Base-by-base conservation (phyloP, 2,888 invertebrate species). In the Sarcophaga carnaria region DNA sequence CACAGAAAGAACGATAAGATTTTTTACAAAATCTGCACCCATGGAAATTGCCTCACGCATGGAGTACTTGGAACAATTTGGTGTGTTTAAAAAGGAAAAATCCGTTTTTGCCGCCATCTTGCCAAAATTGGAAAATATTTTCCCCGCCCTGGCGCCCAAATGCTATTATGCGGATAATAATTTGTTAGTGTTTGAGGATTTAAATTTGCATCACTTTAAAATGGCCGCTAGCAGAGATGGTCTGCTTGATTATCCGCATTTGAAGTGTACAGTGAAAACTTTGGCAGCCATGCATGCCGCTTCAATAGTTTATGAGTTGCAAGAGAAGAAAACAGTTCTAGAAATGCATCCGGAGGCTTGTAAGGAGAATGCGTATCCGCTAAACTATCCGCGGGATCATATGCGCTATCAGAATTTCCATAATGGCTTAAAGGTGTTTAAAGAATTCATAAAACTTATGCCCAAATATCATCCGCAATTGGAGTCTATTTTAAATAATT, bases 21-120 rank as follows among this genome's bases (percentile, higher is more conserved):
- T 95, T 84, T 96, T 96, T 89, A 92, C 95, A 0, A 96, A 96
- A 91, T 93, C 94, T 12, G 92, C 95, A 79, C 96, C 96, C 0
- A 92, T 92, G 78, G 94, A 94, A 17, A 93, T 95, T 69, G 90
- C 92, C 17, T 89, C 92, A 0, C 94, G 94, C 89, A 94, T 94
- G 88, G 94, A 93, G 14, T 94, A 94, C 87, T 88, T 95, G 0
- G 91, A 93, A 63, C 91, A 93, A 45, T 93, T 94, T 80, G 94
- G 94, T 0, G 94, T 94, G 0, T 94, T 94, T 86, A 90, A 92
- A 49, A 94, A 95, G 66, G 95, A 95, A 90, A 92, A 93, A 2
- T 88, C 88, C 0, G 93, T 95, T 64, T 95, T 94, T 86, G 90
- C 91, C 47, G 89, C 93, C 80, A 90, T 94, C 25, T 88, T 94